Base-by-base conservation (phyloP, 2,888 invertebrate genomes). In the Drosophila cracens region DNA sequence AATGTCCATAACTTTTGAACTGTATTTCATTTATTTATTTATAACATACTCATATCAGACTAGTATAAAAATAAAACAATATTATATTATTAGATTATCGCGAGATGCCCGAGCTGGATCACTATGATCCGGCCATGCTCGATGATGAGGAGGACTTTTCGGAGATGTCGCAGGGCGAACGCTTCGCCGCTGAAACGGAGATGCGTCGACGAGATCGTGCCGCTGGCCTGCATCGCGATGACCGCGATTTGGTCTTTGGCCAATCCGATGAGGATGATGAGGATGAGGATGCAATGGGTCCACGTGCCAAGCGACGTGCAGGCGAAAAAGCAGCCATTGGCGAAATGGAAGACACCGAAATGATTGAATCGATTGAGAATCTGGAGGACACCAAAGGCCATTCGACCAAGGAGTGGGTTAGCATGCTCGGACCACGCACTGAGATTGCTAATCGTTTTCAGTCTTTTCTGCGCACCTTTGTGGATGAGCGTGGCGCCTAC, bases 361-460 rank as follows among this genome's bases (percentile, higher is more conserved):
- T 97, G 94, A 96, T 98, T 52, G 99, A 99, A 93, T 98, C 98
- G 64, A 99, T 99, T 76, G 99, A 99, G 93, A 99, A 99, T 93
- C 94, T 99, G 38, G 99, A 99, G 92, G 99, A 99, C 89, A 99
- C 98, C 7, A 98, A 99, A 92, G 99, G 99, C 0, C 96, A 99
- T 91, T 95, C 97, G 0, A 97, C 98, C 3, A 97, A 97, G 88
- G 99, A 99, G 89, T 99, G 99, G 98, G 99, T 99, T 0, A 96
- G 96, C 63, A 98, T 99, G 97, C 94, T 98, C 82, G 99, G 98
- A 1, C 99, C 99, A 0, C 95, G 97, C 62, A 98, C 98, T 16
- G 99, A 99, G 94, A 99, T 99, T 82, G 96, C 97, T 67, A 99
- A 99, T 93, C 95, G 98, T 58, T 97, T 97, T 88, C 98, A 98